Evolutionary conservation across 2,113 vertebrate species (phyloP), one percentile per base, ranked within the genome.

Genomic region (Tricholaema leucomelas): DNA sequence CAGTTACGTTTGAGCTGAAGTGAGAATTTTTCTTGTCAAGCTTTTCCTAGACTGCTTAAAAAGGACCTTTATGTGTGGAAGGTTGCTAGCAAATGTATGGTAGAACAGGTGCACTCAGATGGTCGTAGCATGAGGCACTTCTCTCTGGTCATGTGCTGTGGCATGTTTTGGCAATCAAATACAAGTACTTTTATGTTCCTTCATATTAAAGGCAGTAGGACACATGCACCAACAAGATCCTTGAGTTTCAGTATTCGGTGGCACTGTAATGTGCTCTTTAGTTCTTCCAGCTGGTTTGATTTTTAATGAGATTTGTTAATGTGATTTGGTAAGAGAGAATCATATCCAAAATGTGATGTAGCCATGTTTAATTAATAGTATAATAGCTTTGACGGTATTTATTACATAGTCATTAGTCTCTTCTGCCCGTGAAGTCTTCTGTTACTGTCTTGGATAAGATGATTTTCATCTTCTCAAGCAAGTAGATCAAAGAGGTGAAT

Each of bases 271-370:
- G n/a, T 70, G 38, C 6, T 73, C 16, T 81, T 61, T 54, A 52
- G 23, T 90, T 81, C 33, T 89, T 72, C 19, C 88, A 60, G 65
- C 44, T 40, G 46, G 20, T 80, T 91, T 78, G 54, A 61, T 78
- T 92, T 95, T 85, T 79, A 85, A 81, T 87, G 31, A 81, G 54
- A 50, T 84, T 88, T 81, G 16, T 55, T 87, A 86, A 59, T 3
- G 2, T 10, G 35, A 2, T 61, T 82, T 69, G 11, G 58, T 74
- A 38, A 46, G 27, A 61, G 40, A 59, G 70, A 33, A 46, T 36
- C 91, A 13, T 27, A 65, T 38, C 28, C 0, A 0, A 78, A 88
- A 77, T 75, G 20, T 77, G 27, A 54, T 88, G 65, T 65, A 87
- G 42, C 61, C 27, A 27, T 60, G 46, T 79, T 92, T 85, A 66